These are phyloP conservation scores for Theonella swinhoei DNA, from an alignment of 37 sponge, comb jelly and placozoan species.

Conservation along the genomic window DNA sequence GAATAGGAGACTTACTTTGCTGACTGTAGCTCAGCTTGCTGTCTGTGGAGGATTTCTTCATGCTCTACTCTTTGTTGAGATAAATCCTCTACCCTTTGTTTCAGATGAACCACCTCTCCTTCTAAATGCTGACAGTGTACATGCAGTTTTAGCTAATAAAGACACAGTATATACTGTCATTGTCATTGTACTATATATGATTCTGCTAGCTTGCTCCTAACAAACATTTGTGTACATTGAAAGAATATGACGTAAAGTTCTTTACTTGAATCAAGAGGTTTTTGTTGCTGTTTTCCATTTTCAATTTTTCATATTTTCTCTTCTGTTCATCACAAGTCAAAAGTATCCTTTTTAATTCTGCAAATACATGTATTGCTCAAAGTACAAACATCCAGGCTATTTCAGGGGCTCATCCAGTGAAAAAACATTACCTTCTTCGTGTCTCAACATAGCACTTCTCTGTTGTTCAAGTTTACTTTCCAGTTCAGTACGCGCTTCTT, in stretches of 20 bases:
- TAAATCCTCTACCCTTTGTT: background rate
- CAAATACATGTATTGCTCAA: too few species aligned
- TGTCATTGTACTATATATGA: background rate
- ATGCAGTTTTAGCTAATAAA: too few species aligned
- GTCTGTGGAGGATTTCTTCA: background rate
- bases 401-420: background rate
- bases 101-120: background rate
- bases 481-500: background rate
- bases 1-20: background rate
- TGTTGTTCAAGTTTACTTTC: background rate
- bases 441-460: background rate
- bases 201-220: too few species aligned
- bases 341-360: background rate
- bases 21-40: background rate
- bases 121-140: background rate
- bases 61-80: background rate
- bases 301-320: background rate
- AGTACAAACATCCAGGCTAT: too few species aligned
- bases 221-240: too few species aligned
- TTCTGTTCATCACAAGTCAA: background rate
- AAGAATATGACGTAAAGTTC: too few species aligned
- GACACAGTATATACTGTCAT: too few species aligned
- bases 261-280: background rate
- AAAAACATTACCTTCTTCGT: background rate
- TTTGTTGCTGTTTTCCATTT: background rate